Evolutionary conservation across 2,113 vertebrate species (phyloP).

Genomic region (Crotalus helleri): DNA sequence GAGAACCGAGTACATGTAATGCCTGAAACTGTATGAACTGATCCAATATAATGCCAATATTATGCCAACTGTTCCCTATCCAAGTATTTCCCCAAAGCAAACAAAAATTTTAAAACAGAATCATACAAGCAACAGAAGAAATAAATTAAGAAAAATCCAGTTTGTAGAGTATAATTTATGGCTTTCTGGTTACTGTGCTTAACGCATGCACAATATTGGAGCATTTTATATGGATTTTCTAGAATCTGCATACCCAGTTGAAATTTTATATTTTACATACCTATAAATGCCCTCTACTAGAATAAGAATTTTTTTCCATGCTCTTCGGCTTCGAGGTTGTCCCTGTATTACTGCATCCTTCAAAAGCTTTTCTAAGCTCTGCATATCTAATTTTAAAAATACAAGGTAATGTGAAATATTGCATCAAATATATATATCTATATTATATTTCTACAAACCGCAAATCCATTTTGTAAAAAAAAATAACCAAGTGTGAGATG

Average conservation of each 20-base stretch:
- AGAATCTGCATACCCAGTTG: no score
- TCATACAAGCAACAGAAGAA: background rate
- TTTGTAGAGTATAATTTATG: background rate
- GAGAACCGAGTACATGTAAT: background rate
- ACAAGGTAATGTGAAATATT: background rate
- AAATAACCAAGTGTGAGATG: background rate
- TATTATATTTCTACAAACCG: background rate
- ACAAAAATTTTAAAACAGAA: background rate
- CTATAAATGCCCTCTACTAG: conserved; percentile 94
- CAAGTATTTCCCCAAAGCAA: background rate
- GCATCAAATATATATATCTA: background rate
- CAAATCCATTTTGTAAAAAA: background rate
- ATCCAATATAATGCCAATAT: rapidly evolving
- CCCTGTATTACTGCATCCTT: conserved; percentile 84
- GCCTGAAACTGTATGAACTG: background rate
- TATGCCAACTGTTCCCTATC: background rate
- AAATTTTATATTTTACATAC: conserved; percentile 59
- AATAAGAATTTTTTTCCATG: conserved; percentile 95
- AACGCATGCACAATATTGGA: background rate
- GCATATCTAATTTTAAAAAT: conserved; percentile 75
- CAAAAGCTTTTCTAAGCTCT: conserved; percentile 83
- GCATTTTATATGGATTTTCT: background rate
- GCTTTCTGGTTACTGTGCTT: background rate
- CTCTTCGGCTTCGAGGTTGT: conserved; percentile 84
- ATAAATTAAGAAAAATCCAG: background rate